Evolutionary conservation across 2,797 vertebrate genomes (phyloP), one percentile per base, ranked within the genome.

Genomic region (Etheostoma nigrum): DNA sequence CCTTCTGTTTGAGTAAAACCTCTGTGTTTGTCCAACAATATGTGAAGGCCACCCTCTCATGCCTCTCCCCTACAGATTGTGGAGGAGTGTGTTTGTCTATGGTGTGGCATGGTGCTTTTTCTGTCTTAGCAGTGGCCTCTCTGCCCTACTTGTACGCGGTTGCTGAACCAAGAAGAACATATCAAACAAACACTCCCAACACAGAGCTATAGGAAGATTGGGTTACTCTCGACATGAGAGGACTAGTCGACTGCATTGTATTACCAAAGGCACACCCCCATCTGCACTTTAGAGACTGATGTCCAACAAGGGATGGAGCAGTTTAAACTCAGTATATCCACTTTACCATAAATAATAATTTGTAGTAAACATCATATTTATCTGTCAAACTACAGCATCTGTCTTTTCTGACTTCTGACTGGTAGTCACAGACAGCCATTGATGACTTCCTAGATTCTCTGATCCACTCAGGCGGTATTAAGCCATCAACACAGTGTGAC

Each of bases 41-140:
- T 84, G 64, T 30, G 74, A 78, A 59, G 77, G 82, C 74, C 85
- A 88, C 59, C 82, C 70, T 78, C 53, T 72, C 80, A 75, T 85
- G 86, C 87, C 79, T 86, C 74, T 82, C 80, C 60, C 87, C 78
- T 91, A 87, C 82, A 85, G 86, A 88, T 83, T 61, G 78, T 51
- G 36, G 62, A 86, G 89, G 85, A 81, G 89, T 86, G 81, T 94
- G 91, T 94, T 94, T 91, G 91, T 80, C 86, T 82, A 88, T 89
- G 91, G 92, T 82, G 91, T 81, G 86, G 86, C 77, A 27, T 44
- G 86, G 76, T 86, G 88, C 76, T 85, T 86, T 68, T 79, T 78
- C 86, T 82, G 74, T 85, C 80, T 79, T 78, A 72, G 83, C 71
- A 4, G 64, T 83, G 82, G 86, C 88, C 85, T 90, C 83, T 74